Percentiles rank a stretch among this genome's conserved stretches.
Evolutionary conservation across 2,113 vertebrate species (phyloP).

Genomic region (Sminthopsis crassicaudata): DNA sequence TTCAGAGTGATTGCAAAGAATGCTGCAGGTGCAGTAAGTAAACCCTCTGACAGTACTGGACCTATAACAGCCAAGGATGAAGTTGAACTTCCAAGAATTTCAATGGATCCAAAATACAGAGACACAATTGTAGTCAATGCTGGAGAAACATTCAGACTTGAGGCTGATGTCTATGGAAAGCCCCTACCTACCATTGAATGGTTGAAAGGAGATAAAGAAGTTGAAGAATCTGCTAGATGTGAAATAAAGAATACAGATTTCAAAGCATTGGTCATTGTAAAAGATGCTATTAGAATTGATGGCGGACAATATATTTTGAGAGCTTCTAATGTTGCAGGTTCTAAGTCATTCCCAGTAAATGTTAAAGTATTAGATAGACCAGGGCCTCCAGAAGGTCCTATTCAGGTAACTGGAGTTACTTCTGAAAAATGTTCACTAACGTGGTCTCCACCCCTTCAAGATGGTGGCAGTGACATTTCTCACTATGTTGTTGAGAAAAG

Average conservation of each 20-base stretch:
- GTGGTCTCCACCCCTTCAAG: slow-evolving; percentile 93
- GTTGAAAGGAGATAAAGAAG: slow-evolving; percentile 93
- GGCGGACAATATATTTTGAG: slow-evolving; percentile 93
- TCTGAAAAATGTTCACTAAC: slow-evolving; percentile 93
- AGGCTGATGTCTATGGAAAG: slow-evolving; percentile 95
- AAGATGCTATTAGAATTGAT: slow-evolving; percentile 94
- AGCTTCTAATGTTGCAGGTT: slow-evolving; percentile 93
- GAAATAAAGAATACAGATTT: slow-evolving; percentile 95
- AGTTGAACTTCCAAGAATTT: slow-evolving; percentile 94
- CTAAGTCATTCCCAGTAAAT: slow-evolving; percentile 91
- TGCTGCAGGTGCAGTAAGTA: slow-evolving; percentile 94
- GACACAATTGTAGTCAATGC: slow-evolving; percentile 93
- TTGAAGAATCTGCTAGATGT: slow-evolving; percentile 93
- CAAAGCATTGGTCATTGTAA: slow-evolving; percentile 92
- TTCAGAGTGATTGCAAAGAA: slow-evolving; percentile 99
- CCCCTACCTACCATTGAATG: slow-evolving; percentile 94
- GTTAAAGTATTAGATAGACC: slow-evolving; percentile 96
- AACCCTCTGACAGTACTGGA: slow-evolving; percentile 97
- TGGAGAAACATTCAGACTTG: slow-evolving; percentile 94
- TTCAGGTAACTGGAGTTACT: slow-evolving; percentile 92
- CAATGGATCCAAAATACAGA: slow-evolving; percentile 96
- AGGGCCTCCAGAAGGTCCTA: slow-evolving; percentile 92
- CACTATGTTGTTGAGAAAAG: slow-evolving; percentile 97
- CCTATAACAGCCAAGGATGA: slow-evolving; percentile 95
- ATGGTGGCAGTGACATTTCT: slow-evolving; percentile 96